Evolutionary conservation across 35 echinoderm and acorn worm species (phyloP), one percentile per base, ranked within the genome.

Genomic region (Chiridota heheva): DNA sequence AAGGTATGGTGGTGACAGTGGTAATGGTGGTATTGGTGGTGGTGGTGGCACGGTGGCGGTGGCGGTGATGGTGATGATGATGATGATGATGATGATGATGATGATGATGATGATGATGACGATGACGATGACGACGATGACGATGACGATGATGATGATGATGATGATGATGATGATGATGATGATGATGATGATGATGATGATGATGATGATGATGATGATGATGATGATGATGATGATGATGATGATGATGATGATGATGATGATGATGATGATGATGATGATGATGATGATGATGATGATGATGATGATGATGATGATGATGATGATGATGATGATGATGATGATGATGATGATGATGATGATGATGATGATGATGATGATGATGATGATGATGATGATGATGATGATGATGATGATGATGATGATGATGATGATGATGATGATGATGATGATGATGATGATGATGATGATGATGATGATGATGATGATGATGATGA

Each of bases 331-430:
- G 7, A 62, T 62, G 7, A 62, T 62, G 0, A 62, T 62, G 7
- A 62, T 61, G 5, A 61, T 61, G 5, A 61, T 61, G 5, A 6
- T 4, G 4, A 61, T 61, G 4, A 61, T n/a, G 5, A n/a, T 61
- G 5, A 61, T 61, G 5, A 61, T 62, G 0, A 62, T 62, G 7
- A 3, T 62, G 1, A 62, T 62, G 49, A 62, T 62, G 49, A 62
- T 62, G 49, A 62, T 62, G 49, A 62, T 62, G 49, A 62, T 62
- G 49, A 62, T 62, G 49, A 62, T 62, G 49, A 62, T 62, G 49
- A 62, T 62, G 49, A 62, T 62, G 49, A 62, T 62, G 49, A 62
- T 62, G 49, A 62, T 62, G 49, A 62, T 62, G 49, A 62, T 62
- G 49, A 62, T 62, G 49, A 62, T 62, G 49, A 62, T 62, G 49